These are phyloP conservation scores for Yoshiicerus persimilis DNA, from an alignment of 1,140 invertebrate species.

Conservation along the genomic window DNA sequence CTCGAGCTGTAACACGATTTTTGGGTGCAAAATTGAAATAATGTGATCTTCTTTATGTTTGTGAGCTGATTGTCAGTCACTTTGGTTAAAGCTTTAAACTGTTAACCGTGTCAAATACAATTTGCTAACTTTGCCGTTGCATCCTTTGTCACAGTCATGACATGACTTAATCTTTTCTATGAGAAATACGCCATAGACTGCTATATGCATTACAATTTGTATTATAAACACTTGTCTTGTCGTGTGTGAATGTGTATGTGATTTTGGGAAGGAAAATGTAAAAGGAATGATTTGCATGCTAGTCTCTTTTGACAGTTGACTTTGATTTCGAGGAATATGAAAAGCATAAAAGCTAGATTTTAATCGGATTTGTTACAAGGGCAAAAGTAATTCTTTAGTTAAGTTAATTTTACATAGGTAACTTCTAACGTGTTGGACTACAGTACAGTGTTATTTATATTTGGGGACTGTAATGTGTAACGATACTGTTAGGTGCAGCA, in stretches of 20 bases:
- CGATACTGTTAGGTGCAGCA: neutral
- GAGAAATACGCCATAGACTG: neutral
- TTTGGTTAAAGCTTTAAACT: neutral
- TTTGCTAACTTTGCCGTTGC: neutral
- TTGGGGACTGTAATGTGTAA: too few relatives aligned
- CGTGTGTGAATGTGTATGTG: neutral
- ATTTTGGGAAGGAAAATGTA: neutral
- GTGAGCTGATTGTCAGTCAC: neutral
- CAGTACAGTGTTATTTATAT: too few relatives aligned
- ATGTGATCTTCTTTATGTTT: neutral
- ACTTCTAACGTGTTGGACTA: neutral
- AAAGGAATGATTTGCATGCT: neutral
- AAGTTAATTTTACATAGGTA: neutral
- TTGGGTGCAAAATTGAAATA: neutral
- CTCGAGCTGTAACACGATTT: neutral
- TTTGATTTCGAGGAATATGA: conserved; percentile 18
- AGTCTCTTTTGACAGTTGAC: neutral
- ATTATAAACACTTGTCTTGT: neutral
- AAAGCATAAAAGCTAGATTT: conserved; percentile 4
- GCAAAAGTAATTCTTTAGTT: neutral
- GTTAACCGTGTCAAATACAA: neutral
- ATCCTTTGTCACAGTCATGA: neutral
- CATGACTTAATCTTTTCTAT: neutral
- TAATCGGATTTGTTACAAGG: conserved; percentile 22
- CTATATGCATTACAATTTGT: neutral